Percentiles rank a stretch among this genome's conserved stretches.
These are phyloP conservation scores for Gavia stellata DNA, from an alignment of 2,113 vertebrate genomes.

Conservation along the genomic window DNA sequence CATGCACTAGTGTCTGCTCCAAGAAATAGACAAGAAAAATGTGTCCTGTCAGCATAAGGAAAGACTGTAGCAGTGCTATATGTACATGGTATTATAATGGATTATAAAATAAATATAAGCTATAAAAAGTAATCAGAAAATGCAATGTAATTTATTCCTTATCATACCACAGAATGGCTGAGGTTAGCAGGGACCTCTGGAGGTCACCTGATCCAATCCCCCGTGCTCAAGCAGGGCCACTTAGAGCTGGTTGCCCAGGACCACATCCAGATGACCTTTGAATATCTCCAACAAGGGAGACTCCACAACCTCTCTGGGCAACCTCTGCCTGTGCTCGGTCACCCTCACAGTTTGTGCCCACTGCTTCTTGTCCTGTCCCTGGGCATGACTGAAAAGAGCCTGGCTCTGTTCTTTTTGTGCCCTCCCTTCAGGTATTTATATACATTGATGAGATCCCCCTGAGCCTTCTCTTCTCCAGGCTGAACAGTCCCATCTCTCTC, in stretches of 20 bases:
- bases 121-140: neutral
- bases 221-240: neutral
- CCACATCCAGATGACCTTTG: neutral
- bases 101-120: neutral
- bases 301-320: neutral
- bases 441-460: neutral
- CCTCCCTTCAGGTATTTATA: neutral
- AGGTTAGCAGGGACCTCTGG: neutral
- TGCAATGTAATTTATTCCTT: neutral
- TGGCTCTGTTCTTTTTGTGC: neutral
- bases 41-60: neutral
- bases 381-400: neutral
- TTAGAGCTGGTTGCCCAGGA: neutral
- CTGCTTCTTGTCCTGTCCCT: neutral
- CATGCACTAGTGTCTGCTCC: neutral
- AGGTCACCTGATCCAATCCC: neutral
- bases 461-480: neutral
- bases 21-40: neutral
- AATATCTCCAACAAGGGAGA: neutral
- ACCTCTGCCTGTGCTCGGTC: fast-evolving
- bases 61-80: neutral
- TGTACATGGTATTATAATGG: neutral
- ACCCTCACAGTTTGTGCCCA: neutral
- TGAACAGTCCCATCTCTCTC: neutral
- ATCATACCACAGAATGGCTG: neutral